These are phyloP conservation scores for Phorcus lineatus DNA, from an alignment of 2,888 invertebrate genomes.

Conservation along the genomic window DNA sequence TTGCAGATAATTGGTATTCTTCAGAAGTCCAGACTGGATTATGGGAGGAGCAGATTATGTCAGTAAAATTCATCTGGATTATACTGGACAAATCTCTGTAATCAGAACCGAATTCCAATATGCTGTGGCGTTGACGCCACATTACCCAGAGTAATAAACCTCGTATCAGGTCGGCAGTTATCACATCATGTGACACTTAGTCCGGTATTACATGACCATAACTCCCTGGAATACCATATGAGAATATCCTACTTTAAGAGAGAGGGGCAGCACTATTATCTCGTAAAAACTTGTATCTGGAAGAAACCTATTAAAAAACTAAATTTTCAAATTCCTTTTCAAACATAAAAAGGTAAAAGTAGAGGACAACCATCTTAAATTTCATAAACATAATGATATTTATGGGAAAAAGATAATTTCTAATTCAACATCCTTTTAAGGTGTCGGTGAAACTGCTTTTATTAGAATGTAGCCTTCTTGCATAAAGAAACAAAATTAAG, in stretches of 20 bases:
- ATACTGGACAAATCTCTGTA: background rate
- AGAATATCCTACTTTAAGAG: background rate
- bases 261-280: too few relatives aligned
- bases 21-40: background rate
- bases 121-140: background rate
- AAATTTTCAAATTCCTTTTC: too few relatives aligned
- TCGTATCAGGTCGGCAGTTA: background rate
- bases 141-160: background rate
- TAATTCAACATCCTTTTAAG: too few relatives aligned
- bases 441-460: too few relatives aligned
- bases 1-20: background rate
- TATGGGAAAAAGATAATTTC: too few relatives aligned
- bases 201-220: background rate
- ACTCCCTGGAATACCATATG: background rate
- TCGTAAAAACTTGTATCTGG: too few relatives aligned
- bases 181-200: background rate
- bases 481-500: too few relatives aligned
- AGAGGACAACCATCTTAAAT: too few relatives aligned
- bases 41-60: background rate
- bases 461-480: too few relatives aligned
- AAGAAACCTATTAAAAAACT: too few relatives aligned
- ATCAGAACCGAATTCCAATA: background rate
- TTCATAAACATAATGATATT: too few relatives aligned
- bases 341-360: too few relatives aligned
- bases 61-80: background rate